Percentiles rank a stretch among this genome's conserved stretches.
Evolutionary conservation across 92 coral and sea anemone species (phyloP).

Genomic region (Palythoa caribaeorum): DNA sequence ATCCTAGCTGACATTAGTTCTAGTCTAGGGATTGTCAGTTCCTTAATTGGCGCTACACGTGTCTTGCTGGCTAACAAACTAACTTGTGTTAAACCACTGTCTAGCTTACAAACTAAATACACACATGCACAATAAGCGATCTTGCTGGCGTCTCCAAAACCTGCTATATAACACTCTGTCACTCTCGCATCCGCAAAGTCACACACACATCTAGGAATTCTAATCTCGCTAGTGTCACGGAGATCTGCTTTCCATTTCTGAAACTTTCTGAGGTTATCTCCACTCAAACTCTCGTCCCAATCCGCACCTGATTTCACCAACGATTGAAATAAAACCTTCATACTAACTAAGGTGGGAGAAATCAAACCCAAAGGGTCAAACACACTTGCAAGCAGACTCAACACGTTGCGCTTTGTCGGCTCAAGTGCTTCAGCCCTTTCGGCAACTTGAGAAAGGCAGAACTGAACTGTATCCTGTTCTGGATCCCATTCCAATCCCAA

Average conservation of each 20-base stretch:
- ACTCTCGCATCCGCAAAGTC: constrained; percentile 5
- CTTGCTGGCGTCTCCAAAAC: constrained; percentile 54
- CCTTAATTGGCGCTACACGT: constrained; percentile 52
- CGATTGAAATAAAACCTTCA: constrained; percentile 47
- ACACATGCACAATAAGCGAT: constrained; percentile 54
- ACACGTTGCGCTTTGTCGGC: constrained; percentile 57
- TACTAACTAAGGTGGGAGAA: constrained; percentile 21
- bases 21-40: constrained; percentile 48
- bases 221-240: constrained; percentile 27
- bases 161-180: constrained; percentile 35
- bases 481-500: constrained; percentile 59
- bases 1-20: constrained; percentile 55
- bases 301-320: constrained; percentile 36
- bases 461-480: constrained; percentile 53
- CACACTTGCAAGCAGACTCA: constrained; percentile 53
- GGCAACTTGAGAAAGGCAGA: constrained; percentile 44
- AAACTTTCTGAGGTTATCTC: constrained; percentile 28
- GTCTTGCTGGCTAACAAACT: constrained; percentile 39
- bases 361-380: constrained; percentile 58
- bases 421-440: constrained; percentile 34
- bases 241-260: constrained; percentile 48
- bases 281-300: constrained; percentile 52
- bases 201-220: constrained; percentile 40
- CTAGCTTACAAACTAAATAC: constrained; percentile 25
- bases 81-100: neutral